Evolutionary conservation across 2,888 invertebrate genomes (phyloP), one percentile per base, ranked within the genome.

Genomic region (Azorinus chamasolen): DNA sequence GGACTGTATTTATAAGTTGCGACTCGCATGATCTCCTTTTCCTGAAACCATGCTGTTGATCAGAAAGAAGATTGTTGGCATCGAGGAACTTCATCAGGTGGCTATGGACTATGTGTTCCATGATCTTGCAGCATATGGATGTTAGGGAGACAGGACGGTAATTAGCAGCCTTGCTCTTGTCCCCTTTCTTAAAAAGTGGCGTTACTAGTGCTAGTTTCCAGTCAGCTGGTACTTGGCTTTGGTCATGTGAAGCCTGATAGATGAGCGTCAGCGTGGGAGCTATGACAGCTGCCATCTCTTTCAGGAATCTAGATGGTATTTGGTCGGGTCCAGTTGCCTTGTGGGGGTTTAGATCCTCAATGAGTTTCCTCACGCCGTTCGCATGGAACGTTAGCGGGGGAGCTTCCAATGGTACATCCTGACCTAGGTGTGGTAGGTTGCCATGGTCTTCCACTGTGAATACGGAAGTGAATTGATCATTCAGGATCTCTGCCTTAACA

Each of bases 141-240:
- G 80, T 80, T 10, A 85, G 53, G 0, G 78, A 82, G 20, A 83
- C 55, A 22, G 80, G 84, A 41, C 80, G 46, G 55, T 83, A 83
- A 63, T 85, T 86, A 6, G 32, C 32, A 6, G 32, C 32, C 32
- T 32, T 32, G 10, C 32, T 32, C 5, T 32, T 32, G 32, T 32
- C 32, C 10, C 32, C 32, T 32, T 32, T 32, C 32, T 32, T 32
- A 10, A 32, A 32, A 6, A 32, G 32, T 32, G 32, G 32, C 10
- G 32, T 32, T 32, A 32, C 32, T 6, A 32, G 32, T 4, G 32
- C 32, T 4, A 6, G 4, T 32, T 32, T 32, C 32, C 32, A 32
- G 32, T 32, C 32, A 32, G 8, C 32, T 32, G 32, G 32, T 32
- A 32, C 32, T 10, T 32, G 32, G 32, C 32, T 32, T 32, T 32